These are phyloP conservation scores for Acrocephalus kingi DNA, from an alignment of 2,113 vertebrate genomes.

Conservation along the genomic window DNA sequence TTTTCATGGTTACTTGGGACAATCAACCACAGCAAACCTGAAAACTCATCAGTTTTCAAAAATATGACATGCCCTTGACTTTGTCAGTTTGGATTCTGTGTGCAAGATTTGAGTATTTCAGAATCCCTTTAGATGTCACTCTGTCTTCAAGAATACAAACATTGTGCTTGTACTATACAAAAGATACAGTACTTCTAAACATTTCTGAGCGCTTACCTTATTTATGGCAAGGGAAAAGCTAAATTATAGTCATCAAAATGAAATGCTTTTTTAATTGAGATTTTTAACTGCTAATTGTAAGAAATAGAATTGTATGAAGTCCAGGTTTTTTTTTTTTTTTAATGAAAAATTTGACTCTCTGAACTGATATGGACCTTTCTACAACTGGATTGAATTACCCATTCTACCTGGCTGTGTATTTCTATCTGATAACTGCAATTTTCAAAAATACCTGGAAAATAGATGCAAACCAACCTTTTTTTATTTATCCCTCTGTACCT, in stretches of 20 bases:
- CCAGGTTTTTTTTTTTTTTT: background rate
- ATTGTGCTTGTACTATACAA: background rate
- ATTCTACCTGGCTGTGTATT: background rate
- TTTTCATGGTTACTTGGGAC: constrained; percentile 88
- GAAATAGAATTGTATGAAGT: constrained; percentile 22
- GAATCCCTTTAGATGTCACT: constrained; percentile 99
- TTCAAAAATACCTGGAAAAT: background rate
- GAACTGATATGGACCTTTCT: background rate
- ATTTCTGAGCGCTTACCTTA: background rate
- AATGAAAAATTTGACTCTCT: background rate
- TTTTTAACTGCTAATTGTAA: constrained; percentile 45
- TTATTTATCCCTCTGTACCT: background rate
- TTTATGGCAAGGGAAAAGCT: constrained; percentile 55
- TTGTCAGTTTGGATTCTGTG: constrained; percentile 73
- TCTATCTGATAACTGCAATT: background rate
- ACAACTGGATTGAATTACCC: background rate
- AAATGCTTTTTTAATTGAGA: constrained; percentile 47
- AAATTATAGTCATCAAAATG: constrained; percentile 47
- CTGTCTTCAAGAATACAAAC: constrained; percentile 90
- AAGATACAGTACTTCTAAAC: constrained; percentile 5
- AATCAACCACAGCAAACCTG: constrained; percentile 92
- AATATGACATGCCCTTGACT: constrained; percentile 90
- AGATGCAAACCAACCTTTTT: background rate
- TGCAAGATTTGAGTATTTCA: constrained; percentile 74
- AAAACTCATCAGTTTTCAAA: constrained; percentile 94